phyloP scores from a whole-genome alignment of 2,797 vertebrate genomes.

The Neoniphon sammara region DNA sequence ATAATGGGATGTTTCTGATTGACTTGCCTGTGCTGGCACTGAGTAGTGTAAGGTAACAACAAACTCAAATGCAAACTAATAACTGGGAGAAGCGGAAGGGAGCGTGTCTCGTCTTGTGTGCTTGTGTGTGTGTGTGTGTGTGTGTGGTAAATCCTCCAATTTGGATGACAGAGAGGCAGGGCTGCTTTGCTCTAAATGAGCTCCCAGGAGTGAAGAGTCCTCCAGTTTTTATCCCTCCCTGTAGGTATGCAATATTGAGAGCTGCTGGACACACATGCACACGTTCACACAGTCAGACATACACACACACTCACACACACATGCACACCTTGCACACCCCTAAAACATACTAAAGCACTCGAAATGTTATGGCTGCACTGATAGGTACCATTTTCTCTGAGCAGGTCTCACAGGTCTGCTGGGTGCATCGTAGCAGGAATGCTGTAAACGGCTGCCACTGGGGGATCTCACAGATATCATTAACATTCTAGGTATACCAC shows the following conservation, averaged over 20 bases:
- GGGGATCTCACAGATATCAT: constrained; percentile 44
- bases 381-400: constrained; percentile 20
- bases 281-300: no score
- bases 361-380: constrained; percentile 1
- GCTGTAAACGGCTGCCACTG: constrained; percentile 2
- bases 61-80: constrained; percentile 61
- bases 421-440: neutral
- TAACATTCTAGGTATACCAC: constrained; percentile 58
- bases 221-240: constrained; percentile 67
- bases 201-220: constrained; percentile 71
- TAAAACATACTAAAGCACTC: neutral
- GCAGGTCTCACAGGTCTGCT: constrained; percentile 14
- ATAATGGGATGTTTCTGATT: constrained; percentile 63
- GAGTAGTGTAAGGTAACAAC: constrained; percentile 40
- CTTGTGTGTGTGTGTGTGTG: constrained; percentile 35
- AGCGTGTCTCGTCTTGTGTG: constrained; percentile 35
- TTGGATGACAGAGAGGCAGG: constrained; percentile 67
- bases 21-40: constrained; percentile 26
- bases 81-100: constrained; percentile 29
- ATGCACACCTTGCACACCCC: constrained; percentile 10
- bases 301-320: constrained; percentile 6
- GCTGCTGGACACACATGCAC: constrained; percentile 31
- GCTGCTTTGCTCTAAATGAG: constrained; percentile 76
- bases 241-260: constrained; percentile 46
- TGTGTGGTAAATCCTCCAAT: constrained; percentile 62